A percentile compares a stretch with the other conserved stretches of the same genome.
Conservation (phyloP, 2,797 vertebrate genomes). For the Microctenopoma stevenorrisi region DNA sequence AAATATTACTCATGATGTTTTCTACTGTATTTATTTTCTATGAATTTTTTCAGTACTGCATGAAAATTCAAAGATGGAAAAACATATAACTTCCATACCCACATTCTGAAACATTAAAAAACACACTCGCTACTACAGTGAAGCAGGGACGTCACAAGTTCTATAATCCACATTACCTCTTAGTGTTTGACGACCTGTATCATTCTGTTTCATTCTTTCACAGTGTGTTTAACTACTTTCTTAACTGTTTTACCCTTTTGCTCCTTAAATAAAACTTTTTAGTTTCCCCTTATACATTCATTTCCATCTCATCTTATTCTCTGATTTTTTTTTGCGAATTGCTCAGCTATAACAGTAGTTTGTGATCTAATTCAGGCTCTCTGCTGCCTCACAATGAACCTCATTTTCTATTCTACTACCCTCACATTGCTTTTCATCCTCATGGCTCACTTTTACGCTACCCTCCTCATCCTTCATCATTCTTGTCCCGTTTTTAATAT, state of each 20-base stretch:
- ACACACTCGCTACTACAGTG: not conserved
- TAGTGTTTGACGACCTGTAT: not conserved
- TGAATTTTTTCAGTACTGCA: not conserved
- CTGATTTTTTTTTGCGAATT: slow-evolving; percentile 9
- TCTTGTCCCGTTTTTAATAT: not conserved
- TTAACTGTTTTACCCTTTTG: not conserved
- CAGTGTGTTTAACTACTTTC: no score
- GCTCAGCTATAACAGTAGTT: slow-evolving; percentile 26
- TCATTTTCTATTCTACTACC: slow-evolving; percentile 24
- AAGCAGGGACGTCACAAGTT: no score
- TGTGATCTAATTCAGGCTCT: slow-evolving; percentile 34
- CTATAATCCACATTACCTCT: not conserved
- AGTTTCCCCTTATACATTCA: not conserved
- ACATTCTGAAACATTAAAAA: no score
- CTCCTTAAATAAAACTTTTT: not conserved
- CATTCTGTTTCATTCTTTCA: not conserved
- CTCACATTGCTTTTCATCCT: slow-evolving; percentile 10
- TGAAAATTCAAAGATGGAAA: not conserved
- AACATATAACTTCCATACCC: no score
- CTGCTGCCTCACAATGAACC: slow-evolving; percentile 24
- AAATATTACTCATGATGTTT: no score
- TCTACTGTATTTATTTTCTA: not conserved
- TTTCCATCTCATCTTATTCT: not conserved
- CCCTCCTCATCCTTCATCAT: not conserved
- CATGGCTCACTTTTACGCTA: not conserved